These are phyloP conservation scores for Orthochromis indermauri DNA, from an alignment of 2,113 vertebrate genomes.

Conservation along the genomic window DNA sequence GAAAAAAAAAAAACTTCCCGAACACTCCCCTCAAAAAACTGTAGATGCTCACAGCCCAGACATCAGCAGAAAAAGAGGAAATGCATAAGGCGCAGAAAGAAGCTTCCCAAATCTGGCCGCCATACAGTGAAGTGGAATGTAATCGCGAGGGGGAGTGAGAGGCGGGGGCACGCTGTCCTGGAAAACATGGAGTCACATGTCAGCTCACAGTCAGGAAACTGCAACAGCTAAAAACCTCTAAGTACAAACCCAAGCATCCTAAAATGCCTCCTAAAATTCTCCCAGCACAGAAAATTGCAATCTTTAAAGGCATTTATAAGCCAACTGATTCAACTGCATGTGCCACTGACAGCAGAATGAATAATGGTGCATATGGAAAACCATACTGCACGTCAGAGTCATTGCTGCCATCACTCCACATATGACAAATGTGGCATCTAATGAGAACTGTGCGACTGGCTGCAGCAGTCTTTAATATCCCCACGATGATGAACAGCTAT, in stretches of 20 bases:
- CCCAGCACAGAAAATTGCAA: background rate
- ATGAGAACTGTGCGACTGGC: background rate
- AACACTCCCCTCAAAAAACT: background rate
- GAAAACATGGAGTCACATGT: slow-evolving; percentile 41
- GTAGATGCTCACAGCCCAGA: slow-evolving; percentile 9
- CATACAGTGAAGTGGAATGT: slow-evolving; percentile 46
- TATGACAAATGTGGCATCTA: background rate
- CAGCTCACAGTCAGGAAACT: background rate
- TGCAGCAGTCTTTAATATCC: background rate
- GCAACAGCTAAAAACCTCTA: background rate
- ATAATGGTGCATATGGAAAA: background rate
- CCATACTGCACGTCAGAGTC: background rate
- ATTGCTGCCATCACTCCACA: background rate
- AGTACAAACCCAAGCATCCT: background rate
- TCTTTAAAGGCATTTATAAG: background rate
- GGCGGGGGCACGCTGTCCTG: slow-evolving; percentile 15
- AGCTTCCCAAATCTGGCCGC: slow-evolving; percentile 52
- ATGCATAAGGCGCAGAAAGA: slow-evolving; percentile 22
- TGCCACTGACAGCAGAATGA: background rate
- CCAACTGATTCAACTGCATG: background rate
- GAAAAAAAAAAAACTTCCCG: background rate
- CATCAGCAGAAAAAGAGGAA: slow-evolving; percentile 55
- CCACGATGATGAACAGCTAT: background rate
- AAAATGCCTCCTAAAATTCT: background rate
- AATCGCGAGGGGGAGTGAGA: slow-evolving; percentile 17